A percentile compares a stretch with the other conserved stretches of the same genome.
phyloP scores from a whole-genome alignment of 2,797 vertebrate genomes.

The Pangasius djambal region DNA sequence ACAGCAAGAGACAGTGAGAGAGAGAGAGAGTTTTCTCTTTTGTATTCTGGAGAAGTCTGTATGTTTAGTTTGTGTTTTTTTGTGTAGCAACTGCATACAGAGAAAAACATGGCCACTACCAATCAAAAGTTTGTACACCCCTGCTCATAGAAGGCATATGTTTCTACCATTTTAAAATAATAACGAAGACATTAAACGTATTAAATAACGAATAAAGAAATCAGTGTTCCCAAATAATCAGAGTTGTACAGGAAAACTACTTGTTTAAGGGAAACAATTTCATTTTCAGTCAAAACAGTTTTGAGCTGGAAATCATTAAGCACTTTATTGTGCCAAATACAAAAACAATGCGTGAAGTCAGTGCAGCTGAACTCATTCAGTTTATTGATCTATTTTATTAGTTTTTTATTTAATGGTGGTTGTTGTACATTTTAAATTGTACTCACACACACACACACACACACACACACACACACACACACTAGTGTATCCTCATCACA shows the following conservation, averaged over 20 bases:
- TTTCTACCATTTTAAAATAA: neutral
- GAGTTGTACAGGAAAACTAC: neutral
- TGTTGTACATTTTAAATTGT: too few species aligned
- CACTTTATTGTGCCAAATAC: neutral
- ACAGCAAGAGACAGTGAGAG: neutral
- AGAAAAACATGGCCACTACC: neutral
- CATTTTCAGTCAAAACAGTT: neutral
- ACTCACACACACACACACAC: neutral
- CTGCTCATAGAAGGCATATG: neutral
- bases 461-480: slow-evolving; percentile 5
- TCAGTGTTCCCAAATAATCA: neutral
- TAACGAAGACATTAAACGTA: neutral
- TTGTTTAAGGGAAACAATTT: neutral
- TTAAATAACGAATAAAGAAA: neutral
- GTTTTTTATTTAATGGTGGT: too few species aligned
- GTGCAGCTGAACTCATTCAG: too few species aligned
- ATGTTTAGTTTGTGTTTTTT: neutral
- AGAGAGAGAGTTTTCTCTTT: neutral
- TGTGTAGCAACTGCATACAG: neutral
- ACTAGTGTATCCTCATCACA: slow-evolving; percentile 17
- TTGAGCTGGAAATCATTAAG: neutral
- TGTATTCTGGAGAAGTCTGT: neutral
- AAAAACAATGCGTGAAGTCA: neutral
- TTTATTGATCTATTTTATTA: too few species aligned
- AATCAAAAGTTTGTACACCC: neutral